Base-by-base conservation (phyloP, 2,113 vertebrate species). In the Collichthys lucidus region DNA sequence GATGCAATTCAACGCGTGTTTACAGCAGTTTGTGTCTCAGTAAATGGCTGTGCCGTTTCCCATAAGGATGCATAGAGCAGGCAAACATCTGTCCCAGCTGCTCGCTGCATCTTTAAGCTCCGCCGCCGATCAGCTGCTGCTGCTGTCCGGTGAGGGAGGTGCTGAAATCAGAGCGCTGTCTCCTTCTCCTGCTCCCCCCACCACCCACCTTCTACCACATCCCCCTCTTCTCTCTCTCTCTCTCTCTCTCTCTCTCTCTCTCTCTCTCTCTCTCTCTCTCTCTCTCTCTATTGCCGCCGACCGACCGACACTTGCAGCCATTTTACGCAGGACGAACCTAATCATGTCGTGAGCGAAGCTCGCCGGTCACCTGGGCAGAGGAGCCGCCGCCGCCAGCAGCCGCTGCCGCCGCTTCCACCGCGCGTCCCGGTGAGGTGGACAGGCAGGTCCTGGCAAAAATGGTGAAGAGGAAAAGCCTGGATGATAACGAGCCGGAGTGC, bases 381-480 rank as follows among this genome's bases (percentile, higher is more conserved):
- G 61, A 66, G 78, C 82, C 55, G 35, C 7, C 35, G 74, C 66
- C 81, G 72, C 66, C 81, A 85, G 82, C 63, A 66, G 78, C 82
- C 55, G 7, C 35, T 40, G 35, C 35, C 35, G 35, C 35, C 35
- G 67, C 66, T 79, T 80, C 55, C 55, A 59, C 80, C 65, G 75
- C 69, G 59, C 49, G 75, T 52, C 73, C 85, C 74, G 84, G 86
- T 66, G 77, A 40, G 80, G 62, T 75, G 65, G 73, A 72, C 83
- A 12, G 26, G 29, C 19, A 77, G 84, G 63, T 49, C 35, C 74
- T 71, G 77, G 84, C 35, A 77, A 94, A 90, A 85, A 99, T 99
- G 98, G 98, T 99, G 96, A 99, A 99, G 94, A 95, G 98, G 93
- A 99, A 99, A 87, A 98, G 97, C 96, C 93, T 98, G 17, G 98